These are phyloP conservation scores for Neoaliturus tenellus DNA, from an alignment of 2,888 invertebrate genomes.

Conservation along the genomic window DNA sequence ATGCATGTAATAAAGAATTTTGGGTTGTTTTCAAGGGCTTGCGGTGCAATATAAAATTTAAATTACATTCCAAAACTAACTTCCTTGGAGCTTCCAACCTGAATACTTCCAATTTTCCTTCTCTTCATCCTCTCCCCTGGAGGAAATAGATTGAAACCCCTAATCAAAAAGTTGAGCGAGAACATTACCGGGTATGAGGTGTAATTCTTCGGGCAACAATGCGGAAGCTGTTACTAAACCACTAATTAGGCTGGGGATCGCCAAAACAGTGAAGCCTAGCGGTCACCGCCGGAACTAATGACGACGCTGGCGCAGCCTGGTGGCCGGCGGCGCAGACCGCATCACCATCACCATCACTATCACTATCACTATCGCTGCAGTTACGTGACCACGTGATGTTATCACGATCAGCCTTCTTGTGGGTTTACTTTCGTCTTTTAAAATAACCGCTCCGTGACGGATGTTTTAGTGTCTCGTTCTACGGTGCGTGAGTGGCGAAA, in stretches of 20 bases:
- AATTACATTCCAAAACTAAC: too few species aligned
- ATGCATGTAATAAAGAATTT: too few species aligned
- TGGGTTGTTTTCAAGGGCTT: too few species aligned
- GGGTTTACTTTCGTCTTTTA: not conserved
- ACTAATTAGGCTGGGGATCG: slow-evolving; percentile 1
- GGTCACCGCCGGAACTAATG: slow-evolving; percentile 22
- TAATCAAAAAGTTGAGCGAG: too few species aligned
- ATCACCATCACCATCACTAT: not conserved
- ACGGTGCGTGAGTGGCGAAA: not conserved
- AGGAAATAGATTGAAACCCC: too few species aligned
- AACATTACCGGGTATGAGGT: not conserved
- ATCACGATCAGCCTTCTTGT: not conserved
- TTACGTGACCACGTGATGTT: not conserved
- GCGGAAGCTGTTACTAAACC: slow-evolving; percentile 1
- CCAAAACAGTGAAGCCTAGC: slow-evolving; percentile 7
- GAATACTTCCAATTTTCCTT: too few species aligned
- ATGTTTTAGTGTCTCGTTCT: not conserved
- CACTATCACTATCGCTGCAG: not conserved
- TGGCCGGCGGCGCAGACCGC: not conserved
- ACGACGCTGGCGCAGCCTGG: not conserved
- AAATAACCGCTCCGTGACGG: not conserved
- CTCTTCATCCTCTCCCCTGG: too few species aligned
- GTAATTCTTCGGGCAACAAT: not conserved
- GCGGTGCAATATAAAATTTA: too few species aligned
- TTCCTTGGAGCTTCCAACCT: too few species aligned